Conservation (phyloP, 1,140 invertebrate genomes). For the Metaphire vulgaris region DNA sequence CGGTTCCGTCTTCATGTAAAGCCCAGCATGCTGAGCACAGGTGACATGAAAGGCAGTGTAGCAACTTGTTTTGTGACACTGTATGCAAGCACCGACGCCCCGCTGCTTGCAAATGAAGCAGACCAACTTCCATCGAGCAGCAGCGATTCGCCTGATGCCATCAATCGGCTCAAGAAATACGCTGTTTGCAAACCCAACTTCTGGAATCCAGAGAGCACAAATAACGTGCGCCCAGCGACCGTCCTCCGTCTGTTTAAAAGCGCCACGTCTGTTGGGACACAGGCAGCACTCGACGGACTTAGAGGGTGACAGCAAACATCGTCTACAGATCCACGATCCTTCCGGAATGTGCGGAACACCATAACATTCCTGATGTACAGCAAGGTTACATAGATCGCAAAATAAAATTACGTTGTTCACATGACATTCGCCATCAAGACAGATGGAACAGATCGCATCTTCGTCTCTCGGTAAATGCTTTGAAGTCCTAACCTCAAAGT, state of each 20-base stretch:
- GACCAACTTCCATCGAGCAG: constrained; percentile 80
- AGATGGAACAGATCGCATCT: constrained; percentile 94
- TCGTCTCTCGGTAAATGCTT: constrained; percentile 66
- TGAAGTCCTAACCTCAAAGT: constrained; percentile 65
- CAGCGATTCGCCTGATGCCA: constrained; percentile 88
- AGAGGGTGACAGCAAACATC: constrained; percentile 90
- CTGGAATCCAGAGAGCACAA: constrained; percentile 97
- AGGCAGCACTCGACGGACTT: constrained; percentile 89
- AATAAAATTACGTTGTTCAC: constrained; percentile 94
- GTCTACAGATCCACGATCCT: constrained; percentile 94
- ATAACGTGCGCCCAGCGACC: constrained; percentile 96
- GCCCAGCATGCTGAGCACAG: constrained; percentile 90
- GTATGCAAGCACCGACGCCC: constrained; percentile 90
- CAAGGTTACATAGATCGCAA: constrained; percentile 98
- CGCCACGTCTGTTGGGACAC: constrained; percentile 94
- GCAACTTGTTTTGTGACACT: constrained; percentile 92
- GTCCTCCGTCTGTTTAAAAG: constrained; percentile 96
- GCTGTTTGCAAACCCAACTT: constrained; percentile 88
- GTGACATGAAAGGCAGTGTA: constrained; percentile 97
- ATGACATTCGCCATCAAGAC: constrained; percentile 82
- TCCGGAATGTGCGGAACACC: constrained; percentile 98
- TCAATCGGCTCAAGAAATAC: constrained; percentile 90
- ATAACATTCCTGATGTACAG: constrained; percentile 98
- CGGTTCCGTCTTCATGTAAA: constrained; percentile 90
- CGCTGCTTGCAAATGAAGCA: constrained; percentile 95